A percentile compares a stretch with the other conserved stretches of the same genome.
Evolutionary conservation across 2,113 vertebrate genomes (phyloP).

Genomic region (Pelusios castaneus): DNA sequence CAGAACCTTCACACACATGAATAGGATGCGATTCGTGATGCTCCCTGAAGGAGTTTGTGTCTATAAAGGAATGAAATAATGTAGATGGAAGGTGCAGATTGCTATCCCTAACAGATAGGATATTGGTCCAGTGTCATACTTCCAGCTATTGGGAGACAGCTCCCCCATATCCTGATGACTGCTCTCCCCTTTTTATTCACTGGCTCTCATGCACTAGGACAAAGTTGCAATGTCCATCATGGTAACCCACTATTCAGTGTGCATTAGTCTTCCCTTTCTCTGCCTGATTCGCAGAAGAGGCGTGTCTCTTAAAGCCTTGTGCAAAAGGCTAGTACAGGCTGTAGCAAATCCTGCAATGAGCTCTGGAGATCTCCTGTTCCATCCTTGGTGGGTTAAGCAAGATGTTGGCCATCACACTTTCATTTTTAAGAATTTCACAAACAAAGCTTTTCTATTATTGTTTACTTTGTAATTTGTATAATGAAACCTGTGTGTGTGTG

Average conservation of each 20-base stretch:
- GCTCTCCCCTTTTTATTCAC: neutral
- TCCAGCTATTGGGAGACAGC: neutral
- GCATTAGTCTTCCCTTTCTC: neutral
- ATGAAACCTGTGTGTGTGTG: neutral
- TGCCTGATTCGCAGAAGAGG: neutral
- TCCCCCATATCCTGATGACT: neutral
- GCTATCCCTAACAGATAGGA: neutral
- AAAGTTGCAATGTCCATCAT: neutral
- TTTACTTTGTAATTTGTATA: neutral
- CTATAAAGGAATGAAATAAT: neutral
- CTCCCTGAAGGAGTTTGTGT: neutral
- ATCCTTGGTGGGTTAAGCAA: neutral
- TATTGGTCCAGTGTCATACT: neutral
- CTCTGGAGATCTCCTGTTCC: neutral
- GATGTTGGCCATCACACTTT: neutral
- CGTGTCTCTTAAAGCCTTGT: accelerated
- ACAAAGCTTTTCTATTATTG: neutral
- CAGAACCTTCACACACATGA: neutral
- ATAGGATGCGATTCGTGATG: neutral
- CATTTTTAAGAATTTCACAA: neutral
- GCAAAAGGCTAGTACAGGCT: neutral
- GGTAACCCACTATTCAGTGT: neutral
- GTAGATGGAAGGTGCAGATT: neutral
- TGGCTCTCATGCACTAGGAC: neutral
- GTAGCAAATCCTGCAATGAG: neutral